These are phyloP conservation scores for Mycetomoellerius zeteki DNA, from an alignment of 1,140 invertebrate genomes.

Conservation along the genomic window DNA sequence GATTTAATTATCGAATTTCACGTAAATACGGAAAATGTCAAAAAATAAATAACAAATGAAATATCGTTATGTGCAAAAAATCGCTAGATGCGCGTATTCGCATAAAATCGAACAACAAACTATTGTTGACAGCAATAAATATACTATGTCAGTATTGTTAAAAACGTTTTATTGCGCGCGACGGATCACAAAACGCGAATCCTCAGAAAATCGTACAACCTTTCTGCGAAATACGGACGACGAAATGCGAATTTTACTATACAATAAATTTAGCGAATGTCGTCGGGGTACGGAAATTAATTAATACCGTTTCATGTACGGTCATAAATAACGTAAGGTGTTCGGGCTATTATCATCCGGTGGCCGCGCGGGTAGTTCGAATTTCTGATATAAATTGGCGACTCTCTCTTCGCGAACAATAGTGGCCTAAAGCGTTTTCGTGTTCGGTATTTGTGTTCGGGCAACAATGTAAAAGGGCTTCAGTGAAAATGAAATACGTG, in stretches of 20 bases:
- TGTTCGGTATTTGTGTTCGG: conserved; percentile 44
- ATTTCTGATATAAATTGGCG: conserved; percentile 57
- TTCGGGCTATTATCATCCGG: conserved; percentile 25
- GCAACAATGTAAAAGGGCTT: conserved; percentile 56
- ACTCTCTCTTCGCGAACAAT: conserved; percentile 46
- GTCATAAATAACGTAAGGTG: conserved; percentile 55
- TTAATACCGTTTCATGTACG: conserved; percentile 19
- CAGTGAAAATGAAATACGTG: conserved; percentile 27
- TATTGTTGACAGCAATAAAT: conserved; percentile 35
- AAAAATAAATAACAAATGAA: conserved; percentile 20
- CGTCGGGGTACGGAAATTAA: conserved; percentile 37
- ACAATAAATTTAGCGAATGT: conserved; percentile 30
- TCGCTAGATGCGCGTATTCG: conserved; percentile 3
- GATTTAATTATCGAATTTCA: conserved; percentile 17
- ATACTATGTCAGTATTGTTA: conserved; percentile 2
- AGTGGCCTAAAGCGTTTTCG: conserved; percentile 50
- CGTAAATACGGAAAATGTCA: not conserved
- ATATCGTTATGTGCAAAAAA: not conserved
- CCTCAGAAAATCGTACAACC: not conserved
- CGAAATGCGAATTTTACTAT: not conserved
- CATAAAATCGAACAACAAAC: conserved; percentile 43
- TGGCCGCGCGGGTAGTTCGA: not conserved
- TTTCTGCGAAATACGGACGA: not conserved
- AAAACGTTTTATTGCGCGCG: conserved; percentile 21
- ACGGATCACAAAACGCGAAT: conserved; percentile 17